phyloP scores from a whole-genome alignment of 2,113 vertebrate species.

The Otus sunia region DNA sequence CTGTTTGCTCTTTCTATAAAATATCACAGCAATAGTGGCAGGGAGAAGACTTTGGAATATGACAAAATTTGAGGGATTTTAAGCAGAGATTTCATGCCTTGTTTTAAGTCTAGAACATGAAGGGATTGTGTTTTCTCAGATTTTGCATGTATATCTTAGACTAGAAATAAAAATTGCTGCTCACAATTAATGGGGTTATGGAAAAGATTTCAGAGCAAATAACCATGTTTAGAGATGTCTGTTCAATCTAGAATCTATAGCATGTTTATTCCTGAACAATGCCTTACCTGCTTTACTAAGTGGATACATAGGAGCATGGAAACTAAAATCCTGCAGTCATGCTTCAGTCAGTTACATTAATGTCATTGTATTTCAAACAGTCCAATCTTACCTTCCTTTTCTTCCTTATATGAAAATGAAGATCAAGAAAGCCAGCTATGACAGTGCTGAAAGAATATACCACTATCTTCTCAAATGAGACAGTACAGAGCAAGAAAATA shows the following conservation, averaged over 20 bases:
- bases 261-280: neutral
- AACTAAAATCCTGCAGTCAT: no score
- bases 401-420: neutral
- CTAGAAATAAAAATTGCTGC: neutral
- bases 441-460: neutral
- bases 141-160: neutral
- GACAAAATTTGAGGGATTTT: neutral
- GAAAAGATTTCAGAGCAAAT: neutral
- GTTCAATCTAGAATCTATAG: neutral
- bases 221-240: neutral
- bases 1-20: neutral
- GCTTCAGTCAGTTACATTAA: neutral
- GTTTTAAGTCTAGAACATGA: neutral
- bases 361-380: neutral
- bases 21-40: neutral
- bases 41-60: neutral
- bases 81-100: neutral
- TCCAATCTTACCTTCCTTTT: neutral
- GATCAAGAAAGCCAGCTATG: neutral
- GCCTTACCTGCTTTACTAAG: neutral
- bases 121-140: neutral
- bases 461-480: neutral
- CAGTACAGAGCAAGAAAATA: neutral
- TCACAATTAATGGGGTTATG: neutral
- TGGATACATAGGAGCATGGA: neutral